Evolutionary conservation across 2,113 vertebrate genomes (phyloP).

Genomic region (Pseudolaguvia tuberculata): DNA sequence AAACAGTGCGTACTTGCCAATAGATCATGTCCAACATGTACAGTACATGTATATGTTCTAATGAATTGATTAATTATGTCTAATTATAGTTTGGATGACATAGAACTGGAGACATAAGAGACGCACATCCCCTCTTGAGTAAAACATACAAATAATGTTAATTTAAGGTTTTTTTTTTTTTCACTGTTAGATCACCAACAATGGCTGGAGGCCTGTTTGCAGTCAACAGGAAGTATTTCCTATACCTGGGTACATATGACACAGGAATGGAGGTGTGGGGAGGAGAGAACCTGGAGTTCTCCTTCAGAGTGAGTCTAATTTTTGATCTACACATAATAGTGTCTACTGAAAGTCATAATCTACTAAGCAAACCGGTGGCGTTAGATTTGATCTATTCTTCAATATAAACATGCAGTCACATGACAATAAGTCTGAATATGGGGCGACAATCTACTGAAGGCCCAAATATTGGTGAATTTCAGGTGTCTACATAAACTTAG

Average conservation of each 20-base stretch:
- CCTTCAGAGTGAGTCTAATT: slow-evolving; percentile 84
- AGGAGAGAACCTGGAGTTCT: slow-evolving; percentile 97
- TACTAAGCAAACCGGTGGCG: no score
- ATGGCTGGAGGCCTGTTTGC: slow-evolving; percentile 98
- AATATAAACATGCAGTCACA: no score
- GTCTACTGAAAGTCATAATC: no score
- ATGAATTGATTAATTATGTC: no score
- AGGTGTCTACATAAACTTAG: no score
- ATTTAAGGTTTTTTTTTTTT: neutral
- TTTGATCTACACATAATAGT: no score
- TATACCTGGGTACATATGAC: slow-evolving; percentile 94
- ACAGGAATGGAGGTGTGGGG: slow-evolving; percentile 99
- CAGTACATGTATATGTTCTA: no score
- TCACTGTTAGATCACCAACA: slow-evolving; percentile 81
- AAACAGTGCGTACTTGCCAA: neutral
- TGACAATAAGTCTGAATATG: neutral
- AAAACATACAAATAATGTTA: neutral
- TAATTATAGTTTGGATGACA: no score
- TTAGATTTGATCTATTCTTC: no score
- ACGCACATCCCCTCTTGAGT: no score
- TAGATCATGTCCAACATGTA: no score
- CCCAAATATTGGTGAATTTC: neutral
- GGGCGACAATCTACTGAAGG: neutral
- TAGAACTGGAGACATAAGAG: no score
- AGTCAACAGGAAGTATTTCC: slow-evolving; percentile 89